Conservation (phyloP, 2,888 invertebrate genomes). For the Anaspis maculata region DNA sequence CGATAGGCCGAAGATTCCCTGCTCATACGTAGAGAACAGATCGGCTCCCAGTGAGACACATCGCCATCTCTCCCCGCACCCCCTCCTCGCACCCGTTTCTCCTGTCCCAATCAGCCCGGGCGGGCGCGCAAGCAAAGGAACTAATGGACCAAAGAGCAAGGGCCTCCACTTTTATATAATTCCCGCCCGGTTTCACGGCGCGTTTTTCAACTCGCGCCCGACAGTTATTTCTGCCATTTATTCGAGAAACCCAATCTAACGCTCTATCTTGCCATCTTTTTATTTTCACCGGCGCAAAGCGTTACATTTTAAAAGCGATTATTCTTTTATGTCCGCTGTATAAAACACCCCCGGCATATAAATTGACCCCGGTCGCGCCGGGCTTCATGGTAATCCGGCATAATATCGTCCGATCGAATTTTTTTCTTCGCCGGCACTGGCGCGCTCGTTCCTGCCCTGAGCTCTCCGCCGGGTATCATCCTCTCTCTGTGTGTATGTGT, state of each 20-base stretch:
- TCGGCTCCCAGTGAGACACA: too few species aligned
- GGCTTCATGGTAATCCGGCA: constrained; percentile 14
- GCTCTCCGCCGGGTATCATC: too few species aligned
- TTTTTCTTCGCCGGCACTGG: too few species aligned
- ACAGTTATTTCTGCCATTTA: constrained; percentile 29
- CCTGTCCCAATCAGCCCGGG: constrained; percentile 15
- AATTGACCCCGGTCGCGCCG: constrained; percentile 13
- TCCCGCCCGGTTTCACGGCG: constrained; percentile 12
- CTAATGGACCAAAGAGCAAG: constrained; percentile 36
- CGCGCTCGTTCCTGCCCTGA: too few species aligned
- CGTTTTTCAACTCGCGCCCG: constrained; percentile 17
- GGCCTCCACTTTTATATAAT: constrained; percentile 18
- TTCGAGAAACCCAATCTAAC: constrained; percentile 29
- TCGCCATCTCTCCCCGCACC: too few species aligned
- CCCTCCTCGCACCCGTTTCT: too few species aligned
- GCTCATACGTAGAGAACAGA: too few species aligned
- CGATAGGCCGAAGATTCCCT: too few species aligned
- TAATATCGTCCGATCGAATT: too few species aligned
- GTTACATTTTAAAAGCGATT: constrained; percentile 18
- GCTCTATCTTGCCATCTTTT: constrained; percentile 22
- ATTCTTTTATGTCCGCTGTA: constrained; percentile 18
- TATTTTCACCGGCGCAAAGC: constrained; percentile 16
- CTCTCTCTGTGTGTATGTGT: too few species aligned
- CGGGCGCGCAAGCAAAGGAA: constrained; percentile 20
- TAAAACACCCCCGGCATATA: constrained; percentile 16